Percentiles rank a stretch among this genome's conserved stretches.
phyloP scores from a whole-genome alignment of 2,113 vertebrate species.

The Eulacestoma nigropectus region DNA sequence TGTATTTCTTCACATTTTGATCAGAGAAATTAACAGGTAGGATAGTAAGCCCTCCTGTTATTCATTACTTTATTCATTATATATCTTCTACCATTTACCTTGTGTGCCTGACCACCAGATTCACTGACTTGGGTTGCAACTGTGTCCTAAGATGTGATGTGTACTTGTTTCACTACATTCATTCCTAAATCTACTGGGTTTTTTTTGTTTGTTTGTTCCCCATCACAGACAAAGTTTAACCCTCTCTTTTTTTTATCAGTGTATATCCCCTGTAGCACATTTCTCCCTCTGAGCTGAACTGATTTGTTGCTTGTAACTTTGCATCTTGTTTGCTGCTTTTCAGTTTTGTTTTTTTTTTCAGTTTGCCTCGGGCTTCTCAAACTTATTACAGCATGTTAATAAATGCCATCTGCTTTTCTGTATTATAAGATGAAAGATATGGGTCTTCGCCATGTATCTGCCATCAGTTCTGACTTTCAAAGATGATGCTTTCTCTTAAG shows the following conservation, averaged over 20 bases:
- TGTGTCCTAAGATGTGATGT: not conserved
- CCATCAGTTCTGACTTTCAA: not conserved
- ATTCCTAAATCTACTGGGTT: not conserved
- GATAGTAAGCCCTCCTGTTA: not conserved
- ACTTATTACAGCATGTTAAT: constrained; percentile 20
- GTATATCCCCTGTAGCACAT: not conserved
- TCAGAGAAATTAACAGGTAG: not conserved
- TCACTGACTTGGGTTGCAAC: not conserved
- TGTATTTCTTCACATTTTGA: not conserved
- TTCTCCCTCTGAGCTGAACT: not conserved
- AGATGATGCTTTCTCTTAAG: not conserved
- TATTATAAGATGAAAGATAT: not conserved
- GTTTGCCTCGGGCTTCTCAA: constrained; percentile 22
- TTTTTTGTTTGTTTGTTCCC: not conserved
- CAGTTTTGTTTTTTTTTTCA: no score
- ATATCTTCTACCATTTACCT: not conserved
- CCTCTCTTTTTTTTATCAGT: not conserved
- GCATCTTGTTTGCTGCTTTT: not conserved
- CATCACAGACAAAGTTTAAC: not conserved
- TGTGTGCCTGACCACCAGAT: not conserved
- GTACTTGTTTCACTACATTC: not conserved
- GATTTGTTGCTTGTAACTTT: constrained; percentile 7
- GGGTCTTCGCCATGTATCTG: not conserved
- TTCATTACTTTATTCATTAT: not conserved
- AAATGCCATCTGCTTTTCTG: constrained; percentile 23